Conservation (phyloP, 2,888 invertebrate genomes). For the Dasysyrphus tricinctus region DNA sequence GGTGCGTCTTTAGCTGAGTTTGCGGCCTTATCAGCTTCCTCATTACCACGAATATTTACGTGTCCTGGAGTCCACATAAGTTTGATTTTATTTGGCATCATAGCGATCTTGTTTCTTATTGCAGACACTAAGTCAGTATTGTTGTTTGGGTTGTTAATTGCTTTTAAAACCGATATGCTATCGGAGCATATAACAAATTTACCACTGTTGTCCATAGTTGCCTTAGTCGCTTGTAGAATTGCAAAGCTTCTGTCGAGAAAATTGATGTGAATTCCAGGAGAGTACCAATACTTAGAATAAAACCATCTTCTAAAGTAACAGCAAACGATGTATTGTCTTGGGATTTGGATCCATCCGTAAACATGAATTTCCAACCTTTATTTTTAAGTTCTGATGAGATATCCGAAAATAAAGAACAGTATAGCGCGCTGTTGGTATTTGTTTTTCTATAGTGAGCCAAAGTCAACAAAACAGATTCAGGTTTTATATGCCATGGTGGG, state of each 20-base stretch:
- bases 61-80: conserved; percentile 56
- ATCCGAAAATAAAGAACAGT: no score
- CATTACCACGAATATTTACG: conserved; percentile 32
- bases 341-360: no score
- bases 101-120: conserved; percentile 24
- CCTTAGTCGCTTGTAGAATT: conserved; percentile 32
- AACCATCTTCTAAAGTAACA: conserved; percentile 32
- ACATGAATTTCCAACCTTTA: no score
- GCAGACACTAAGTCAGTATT: conserved; percentile 27
- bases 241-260: conserved; percentile 54
- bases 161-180: conserved; percentile 50
- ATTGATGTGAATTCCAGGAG: conserved; percentile 13
- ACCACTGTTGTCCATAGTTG: not conserved
- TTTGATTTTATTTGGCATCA: conserved; percentile 36
- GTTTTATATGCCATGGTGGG: conserved; percentile 22
- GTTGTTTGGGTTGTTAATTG: conserved; percentile 39
- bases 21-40: conserved; percentile 30
- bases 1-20: conserved; percentile 18
- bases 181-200: conserved; percentile 60
- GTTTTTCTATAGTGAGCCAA: not conserved
- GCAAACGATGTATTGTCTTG: conserved; percentile 2
- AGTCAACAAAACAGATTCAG: conserved; percentile 18
- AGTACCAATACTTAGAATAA: conserved; percentile 19
- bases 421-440: not conserved
- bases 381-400: no score